These are phyloP conservation scores for Patella ulyssiponensis DNA, from an alignment of 2,888 invertebrate species.

Conservation along the genomic window DNA sequence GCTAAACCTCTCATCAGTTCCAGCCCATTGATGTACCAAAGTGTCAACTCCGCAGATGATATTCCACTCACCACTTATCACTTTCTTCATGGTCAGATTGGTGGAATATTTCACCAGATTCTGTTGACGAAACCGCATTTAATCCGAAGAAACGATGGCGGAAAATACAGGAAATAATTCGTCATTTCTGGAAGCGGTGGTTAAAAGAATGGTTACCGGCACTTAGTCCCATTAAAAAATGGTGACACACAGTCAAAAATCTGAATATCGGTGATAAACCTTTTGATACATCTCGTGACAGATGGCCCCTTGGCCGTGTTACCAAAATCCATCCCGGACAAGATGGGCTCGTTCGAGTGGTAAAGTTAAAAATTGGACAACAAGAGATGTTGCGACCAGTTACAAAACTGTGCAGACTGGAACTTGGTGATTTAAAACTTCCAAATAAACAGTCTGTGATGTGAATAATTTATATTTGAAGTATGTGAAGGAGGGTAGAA, in stretches of 20 bases:
- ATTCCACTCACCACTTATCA: slow-evolving; percentile 27
- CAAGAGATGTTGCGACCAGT: background rate
- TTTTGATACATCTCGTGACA: background rate
- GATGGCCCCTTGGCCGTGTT: background rate
- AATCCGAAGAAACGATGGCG: too few relatives aligned
- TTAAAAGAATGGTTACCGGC: slow-evolving; percentile 4
- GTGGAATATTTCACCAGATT: background rate
- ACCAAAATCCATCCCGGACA: background rate
- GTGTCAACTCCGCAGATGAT: slow-evolving; percentile 5
- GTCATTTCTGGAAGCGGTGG: background rate
- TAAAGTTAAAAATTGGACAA: background rate
- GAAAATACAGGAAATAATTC: too few relatives aligned
- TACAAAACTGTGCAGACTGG: slow-evolving; percentile 3
- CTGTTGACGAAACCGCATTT: too few relatives aligned
- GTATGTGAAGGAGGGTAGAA: too few relatives aligned
- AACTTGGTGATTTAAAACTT: background rate
- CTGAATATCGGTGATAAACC: background rate
- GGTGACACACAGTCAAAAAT: background rate
- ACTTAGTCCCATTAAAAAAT: background rate
- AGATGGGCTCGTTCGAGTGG: slow-evolving; percentile 2
- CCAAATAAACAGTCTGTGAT: too few relatives aligned
- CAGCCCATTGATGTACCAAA: too few relatives aligned
- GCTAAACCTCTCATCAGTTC: too few relatives aligned
- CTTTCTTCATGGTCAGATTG: slow-evolving; percentile 28
- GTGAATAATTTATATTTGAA: too few relatives aligned